Conservation (phyloP, 2,888 invertebrate species). For the Nesidiocoris tenuis region DNA sequence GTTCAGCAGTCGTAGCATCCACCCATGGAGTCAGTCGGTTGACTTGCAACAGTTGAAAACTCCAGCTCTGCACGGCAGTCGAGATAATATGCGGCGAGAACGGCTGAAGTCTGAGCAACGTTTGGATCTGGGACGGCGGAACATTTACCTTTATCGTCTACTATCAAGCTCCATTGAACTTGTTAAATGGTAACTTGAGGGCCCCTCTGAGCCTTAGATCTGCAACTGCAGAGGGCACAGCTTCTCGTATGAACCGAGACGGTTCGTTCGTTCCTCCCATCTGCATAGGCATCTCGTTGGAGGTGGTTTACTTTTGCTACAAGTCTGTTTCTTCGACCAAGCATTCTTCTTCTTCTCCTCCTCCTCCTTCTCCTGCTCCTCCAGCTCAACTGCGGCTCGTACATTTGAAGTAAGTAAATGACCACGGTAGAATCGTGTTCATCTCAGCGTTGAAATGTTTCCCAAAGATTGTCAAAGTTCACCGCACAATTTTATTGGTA, state of each 20-base stretch:
- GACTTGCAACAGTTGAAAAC: neutral
- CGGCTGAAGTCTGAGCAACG: neutral
- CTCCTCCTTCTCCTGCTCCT: too few species aligned
- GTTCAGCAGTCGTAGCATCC: neutral
- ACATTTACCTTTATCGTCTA: constrained; percentile 15
- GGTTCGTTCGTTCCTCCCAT: neutral
- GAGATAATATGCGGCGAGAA: neutral
- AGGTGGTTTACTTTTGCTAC: too few species aligned
- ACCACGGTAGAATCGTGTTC: too few species aligned
- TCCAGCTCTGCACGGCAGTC: neutral
- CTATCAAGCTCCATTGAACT: constrained; percentile 33
- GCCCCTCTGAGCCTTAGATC: neutral
- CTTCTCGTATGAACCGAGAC: neutral
- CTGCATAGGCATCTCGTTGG: too few species aligned
- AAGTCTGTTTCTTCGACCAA: too few species aligned
- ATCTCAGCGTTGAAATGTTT: too few species aligned
- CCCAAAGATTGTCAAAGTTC: too few species aligned
- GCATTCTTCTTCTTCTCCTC: too few species aligned
- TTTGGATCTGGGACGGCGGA: neutral
- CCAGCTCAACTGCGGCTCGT: too few species aligned
- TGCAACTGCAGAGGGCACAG: neutral
- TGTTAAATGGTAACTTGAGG: constrained; percentile 9
- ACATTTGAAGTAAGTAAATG: too few species aligned
- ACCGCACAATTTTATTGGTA: too few species aligned
- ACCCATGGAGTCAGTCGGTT: neutral